These are phyloP conservation scores for Syngnathus acus DNA, from an alignment of 2,797 vertebrate genomes.

Conservation along the genomic window DNA sequence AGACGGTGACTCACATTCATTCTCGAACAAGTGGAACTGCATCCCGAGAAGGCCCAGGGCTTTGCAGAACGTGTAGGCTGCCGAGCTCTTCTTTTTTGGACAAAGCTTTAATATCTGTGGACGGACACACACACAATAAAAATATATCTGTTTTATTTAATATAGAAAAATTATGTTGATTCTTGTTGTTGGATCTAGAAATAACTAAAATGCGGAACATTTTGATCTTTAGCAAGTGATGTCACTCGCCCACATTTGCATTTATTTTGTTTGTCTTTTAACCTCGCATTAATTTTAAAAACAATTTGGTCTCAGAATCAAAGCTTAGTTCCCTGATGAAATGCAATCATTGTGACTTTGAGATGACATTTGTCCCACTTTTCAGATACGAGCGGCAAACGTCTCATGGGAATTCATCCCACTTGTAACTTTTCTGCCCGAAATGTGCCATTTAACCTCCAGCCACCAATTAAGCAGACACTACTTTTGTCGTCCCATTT, in stretches of 20 bases:
- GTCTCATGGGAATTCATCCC: not conserved
- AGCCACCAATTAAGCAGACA: conserved; percentile 22
- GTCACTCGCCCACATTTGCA: too few species aligned
- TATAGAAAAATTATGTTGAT: too few species aligned
- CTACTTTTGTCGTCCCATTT: conserved; percentile 5
- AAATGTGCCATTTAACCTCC: conserved; percentile 8
- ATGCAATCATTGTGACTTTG: not conserved
- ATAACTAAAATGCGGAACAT: too few species aligned
- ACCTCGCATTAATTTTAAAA: too few species aligned
- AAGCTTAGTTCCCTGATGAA: not conserved
- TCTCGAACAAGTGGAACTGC: conserved; percentile 97
- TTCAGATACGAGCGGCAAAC: not conserved
- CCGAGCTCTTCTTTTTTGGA: conserved; percentile 96
- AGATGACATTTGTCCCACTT: not conserved
- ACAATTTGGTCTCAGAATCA: too few species aligned
- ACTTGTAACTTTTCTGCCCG: not conserved
- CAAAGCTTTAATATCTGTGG: conserved; percentile 94
- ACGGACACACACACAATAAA: not conserved
- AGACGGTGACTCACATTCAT: conserved; percentile 81
- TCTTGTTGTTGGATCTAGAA: too few species aligned
- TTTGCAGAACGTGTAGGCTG: conserved; percentile 97
- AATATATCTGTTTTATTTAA: too few species aligned
- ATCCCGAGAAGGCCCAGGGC: conserved; percentile 90
- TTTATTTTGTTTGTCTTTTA: too few species aligned
- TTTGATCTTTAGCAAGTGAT: too few species aligned